Evolutionary conservation across 2,888 invertebrate genomes (phyloP).

Genomic region (Drosophila buzzatii): DNA sequence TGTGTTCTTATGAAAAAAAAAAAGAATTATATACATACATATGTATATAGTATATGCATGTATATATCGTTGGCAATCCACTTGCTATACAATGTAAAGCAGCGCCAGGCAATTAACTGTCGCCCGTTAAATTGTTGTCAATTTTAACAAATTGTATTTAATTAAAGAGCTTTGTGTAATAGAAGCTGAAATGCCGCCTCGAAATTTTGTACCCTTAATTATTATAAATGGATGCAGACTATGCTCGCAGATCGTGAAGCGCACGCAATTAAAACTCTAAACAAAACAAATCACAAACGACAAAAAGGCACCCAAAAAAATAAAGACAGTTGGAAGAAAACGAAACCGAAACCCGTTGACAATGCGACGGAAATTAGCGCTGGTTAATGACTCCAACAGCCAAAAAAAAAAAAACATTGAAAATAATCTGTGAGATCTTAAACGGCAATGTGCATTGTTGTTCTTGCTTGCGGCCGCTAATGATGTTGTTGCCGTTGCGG

Average conservation of each 20-base stretch:
- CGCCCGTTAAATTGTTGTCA: conserved; percentile 35
- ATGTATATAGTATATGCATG: background rate
- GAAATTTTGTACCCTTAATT: conserved; percentile 42
- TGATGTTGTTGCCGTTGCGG: conserved; percentile 3
- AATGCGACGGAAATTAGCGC: conserved; percentile 56
- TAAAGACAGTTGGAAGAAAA: background rate
- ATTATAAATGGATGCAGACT: conserved; percentile 44
- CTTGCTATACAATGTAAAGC: conserved; percentile 4
- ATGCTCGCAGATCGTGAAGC: conserved; percentile 28
- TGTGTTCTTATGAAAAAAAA: too few species aligned
- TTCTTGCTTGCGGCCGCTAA: conserved; percentile 33
- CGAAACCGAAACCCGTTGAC: conserved; percentile 59
- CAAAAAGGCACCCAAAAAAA: conserved; percentile 8
- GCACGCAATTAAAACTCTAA: conserved; percentile 39
- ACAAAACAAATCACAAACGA: conserved; percentile 12
- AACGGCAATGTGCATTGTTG: conserved; percentile 19
- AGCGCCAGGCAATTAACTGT: conserved; percentile 17
- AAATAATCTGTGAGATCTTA: background rate
- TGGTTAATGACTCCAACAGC: conserved; percentile 59
- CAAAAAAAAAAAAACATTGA: conserved; percentile 1
- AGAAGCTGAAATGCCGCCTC: conserved; percentile 12
- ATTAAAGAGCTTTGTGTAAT: conserved; percentile 47
- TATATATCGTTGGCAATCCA: conserved; percentile 4
- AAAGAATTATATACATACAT: background rate
- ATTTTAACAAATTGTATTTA: conserved; percentile 51